phyloP scores from a whole-genome alignment of 2,113 vertebrate species.

The Formicarius rufipectus region DNA sequence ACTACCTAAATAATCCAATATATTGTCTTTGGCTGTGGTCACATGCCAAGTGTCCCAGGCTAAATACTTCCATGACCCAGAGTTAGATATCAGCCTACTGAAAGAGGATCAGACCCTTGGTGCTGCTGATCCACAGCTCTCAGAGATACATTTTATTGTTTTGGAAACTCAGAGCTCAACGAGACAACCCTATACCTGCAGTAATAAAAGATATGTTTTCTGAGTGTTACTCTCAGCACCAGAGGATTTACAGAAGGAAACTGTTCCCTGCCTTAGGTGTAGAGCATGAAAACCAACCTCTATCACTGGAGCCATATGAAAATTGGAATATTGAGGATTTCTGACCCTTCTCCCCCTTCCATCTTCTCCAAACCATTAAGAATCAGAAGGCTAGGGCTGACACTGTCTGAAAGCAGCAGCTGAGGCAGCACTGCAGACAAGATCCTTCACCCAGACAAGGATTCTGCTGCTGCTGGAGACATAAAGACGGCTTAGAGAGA shows the following conservation, averaged over 20 bases:
- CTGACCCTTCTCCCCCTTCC: neutral
- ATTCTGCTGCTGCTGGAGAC: neutral
- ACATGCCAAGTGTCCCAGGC: neutral
- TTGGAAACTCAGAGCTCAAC: neutral
- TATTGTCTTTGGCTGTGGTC: neutral
- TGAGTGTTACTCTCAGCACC: neutral
- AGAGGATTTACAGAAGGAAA: neutral
- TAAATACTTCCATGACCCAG: neutral
- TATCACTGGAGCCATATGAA: neutral
- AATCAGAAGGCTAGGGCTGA: neutral
- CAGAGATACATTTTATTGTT: neutral
- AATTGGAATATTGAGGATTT: neutral
- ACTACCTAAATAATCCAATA: neutral
- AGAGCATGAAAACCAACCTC: neutral
- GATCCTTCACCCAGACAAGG: neutral
- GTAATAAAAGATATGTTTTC: neutral
- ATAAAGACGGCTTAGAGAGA: neutral
- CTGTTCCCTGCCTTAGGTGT: neutral
- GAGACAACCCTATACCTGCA: neutral
- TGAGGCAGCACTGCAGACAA: slow-evolving; percentile 12
- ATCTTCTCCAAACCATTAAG: neutral
- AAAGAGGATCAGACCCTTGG: neutral
- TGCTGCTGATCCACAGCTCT: neutral
- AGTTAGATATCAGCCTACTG: neutral
- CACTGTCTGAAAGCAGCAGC: neutral